A percentile compares a stretch with the other conserved stretches of the same genome.
phyloP scores from a whole-genome alignment of 2,888 invertebrate species.

The Acronicta aceris region DNA sequence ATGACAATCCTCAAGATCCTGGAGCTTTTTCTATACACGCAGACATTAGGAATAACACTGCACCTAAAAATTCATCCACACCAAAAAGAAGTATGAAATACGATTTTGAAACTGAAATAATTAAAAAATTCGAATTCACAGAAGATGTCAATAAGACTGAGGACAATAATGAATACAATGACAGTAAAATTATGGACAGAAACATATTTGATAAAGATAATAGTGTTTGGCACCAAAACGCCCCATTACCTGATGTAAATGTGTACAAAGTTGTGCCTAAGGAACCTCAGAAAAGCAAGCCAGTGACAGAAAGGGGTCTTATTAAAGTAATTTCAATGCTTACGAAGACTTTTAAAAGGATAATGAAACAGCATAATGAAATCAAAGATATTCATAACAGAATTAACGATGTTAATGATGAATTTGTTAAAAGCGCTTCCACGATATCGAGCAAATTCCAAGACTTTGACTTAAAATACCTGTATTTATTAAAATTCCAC shows the following conservation, averaged over 20 bases:
- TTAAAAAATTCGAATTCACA: conserved; percentile 64
- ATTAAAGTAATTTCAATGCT: conserved; percentile 80
- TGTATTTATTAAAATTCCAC: conserved; percentile 66
- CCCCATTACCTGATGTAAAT: conserved; percentile 63
- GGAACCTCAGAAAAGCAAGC: conserved; percentile 61
- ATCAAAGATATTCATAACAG: conserved; percentile 75
- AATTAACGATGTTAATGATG: conserved; percentile 67
- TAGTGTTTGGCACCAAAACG: conserved; percentile 70
- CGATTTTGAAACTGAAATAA: conserved; percentile 63
- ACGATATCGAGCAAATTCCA: conserved; percentile 67
- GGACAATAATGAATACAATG: conserved; percentile 29
- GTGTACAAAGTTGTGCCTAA: conserved; percentile 71
- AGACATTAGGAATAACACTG: conserved; percentile 14
- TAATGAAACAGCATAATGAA: conserved; percentile 79
- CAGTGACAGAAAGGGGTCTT: conserved; percentile 76
- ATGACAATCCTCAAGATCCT: not conserved
- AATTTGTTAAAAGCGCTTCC: conserved; percentile 68
- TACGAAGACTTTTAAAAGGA: conserved; percentile 81
- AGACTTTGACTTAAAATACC: conserved; percentile 77
- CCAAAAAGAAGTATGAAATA: conserved; percentile 72
- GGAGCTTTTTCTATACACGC: not conserved
- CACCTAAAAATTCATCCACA: conserved; percentile 31
- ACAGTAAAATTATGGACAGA: conserved; percentile 45
- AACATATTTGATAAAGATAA: conserved; percentile 70
- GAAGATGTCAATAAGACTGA: conserved; percentile 64